Evolutionary conservation across 2,113 vertebrate genomes (phyloP), one percentile per base, ranked within the genome.

Genomic region (Helogale parvula): DNA sequence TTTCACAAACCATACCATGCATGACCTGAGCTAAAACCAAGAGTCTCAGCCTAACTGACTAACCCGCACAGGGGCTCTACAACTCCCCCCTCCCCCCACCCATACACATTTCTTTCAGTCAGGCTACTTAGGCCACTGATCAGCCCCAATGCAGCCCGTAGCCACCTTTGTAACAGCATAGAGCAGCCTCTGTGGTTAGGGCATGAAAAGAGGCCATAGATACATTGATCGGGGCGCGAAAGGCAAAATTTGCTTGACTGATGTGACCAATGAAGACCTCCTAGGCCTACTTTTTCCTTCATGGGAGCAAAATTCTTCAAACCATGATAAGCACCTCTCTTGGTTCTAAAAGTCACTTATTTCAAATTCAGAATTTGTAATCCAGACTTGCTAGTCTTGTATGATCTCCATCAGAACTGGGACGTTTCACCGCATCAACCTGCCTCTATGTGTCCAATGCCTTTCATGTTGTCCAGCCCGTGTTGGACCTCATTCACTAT

Each of bases 261-360:
- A 13, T 0, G 5, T 33, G 23, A 45, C 33, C 9, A 3, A 35
- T 52, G 29, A 8, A 38, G 57, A 72, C 1, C 1, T 27, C 41
- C 4, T 21, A 13, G 60, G 25, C 4, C 5, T 50, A 21, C 33
- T 23, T 92, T 89, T 38, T 31, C 35, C 38, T n/a, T 72, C 63
- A 13, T 38, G 52, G 45, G 74, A 45, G 54, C 60, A 92, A 89
- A 79, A 74, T 72, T 80, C 47, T 87, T 10, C 33, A 83, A 96
- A 52, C 19, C 25, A 60, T 35, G 16, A 63, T 74, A 50, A 54
- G 12, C 10, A 5, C 12, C 38, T n/a, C 45, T 84, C 38, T 89
- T 72, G 68, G 7, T 80, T 63, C 13, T 74, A 54, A 38, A 95
- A 63, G 3, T 65, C 41, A 90, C 31, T 31, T 68, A 52, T 74